Evolutionary conservation across 2,113 vertebrate species (phyloP).

Genomic region (Poeciliopsis retropinna): DNA sequence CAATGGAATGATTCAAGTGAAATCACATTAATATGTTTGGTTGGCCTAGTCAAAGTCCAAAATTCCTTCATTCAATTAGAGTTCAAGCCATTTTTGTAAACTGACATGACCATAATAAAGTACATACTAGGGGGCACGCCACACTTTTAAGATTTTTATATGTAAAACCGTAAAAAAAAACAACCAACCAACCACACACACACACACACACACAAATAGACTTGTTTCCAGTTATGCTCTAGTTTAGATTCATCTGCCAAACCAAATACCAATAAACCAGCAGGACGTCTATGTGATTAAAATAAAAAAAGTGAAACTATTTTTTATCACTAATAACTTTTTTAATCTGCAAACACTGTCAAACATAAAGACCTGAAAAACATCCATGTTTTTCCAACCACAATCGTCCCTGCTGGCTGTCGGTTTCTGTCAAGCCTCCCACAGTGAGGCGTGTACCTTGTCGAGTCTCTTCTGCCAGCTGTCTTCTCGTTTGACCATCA

Average conservation of each 20-base stretch:
- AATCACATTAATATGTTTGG: not conserved
- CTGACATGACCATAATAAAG: not conserved
- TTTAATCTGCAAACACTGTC: not conserved
- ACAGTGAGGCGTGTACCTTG: slow-evolving; percentile 82
- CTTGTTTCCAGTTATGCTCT: not conserved
- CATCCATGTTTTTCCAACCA: not conserved
- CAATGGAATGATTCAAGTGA: not conserved
- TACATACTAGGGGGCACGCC: not conserved
- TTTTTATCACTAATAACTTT: too few species aligned
- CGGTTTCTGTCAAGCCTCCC: not conserved
- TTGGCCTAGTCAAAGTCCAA: not conserved
- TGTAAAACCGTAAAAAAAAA: not conserved
- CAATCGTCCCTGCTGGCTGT: not conserved
- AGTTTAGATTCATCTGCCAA: not conserved
- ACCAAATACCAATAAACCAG: not conserved
- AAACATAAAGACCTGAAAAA: not conserved
- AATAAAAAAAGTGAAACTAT: not conserved
- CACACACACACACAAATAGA: not conserved
- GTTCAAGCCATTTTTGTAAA: not conserved
- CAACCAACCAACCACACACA: too few species aligned
- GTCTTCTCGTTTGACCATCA: slow-evolving; percentile 96
- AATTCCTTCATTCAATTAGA: not conserved
- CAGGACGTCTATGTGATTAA: not conserved
- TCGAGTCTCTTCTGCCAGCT: slow-evolving; percentile 97
- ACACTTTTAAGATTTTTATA: not conserved